These are phyloP conservation scores for Lepidocyrtinus sp. DNA, from an alignment of 2,888 invertebrate species.

Conservation along the genomic window DNA sequence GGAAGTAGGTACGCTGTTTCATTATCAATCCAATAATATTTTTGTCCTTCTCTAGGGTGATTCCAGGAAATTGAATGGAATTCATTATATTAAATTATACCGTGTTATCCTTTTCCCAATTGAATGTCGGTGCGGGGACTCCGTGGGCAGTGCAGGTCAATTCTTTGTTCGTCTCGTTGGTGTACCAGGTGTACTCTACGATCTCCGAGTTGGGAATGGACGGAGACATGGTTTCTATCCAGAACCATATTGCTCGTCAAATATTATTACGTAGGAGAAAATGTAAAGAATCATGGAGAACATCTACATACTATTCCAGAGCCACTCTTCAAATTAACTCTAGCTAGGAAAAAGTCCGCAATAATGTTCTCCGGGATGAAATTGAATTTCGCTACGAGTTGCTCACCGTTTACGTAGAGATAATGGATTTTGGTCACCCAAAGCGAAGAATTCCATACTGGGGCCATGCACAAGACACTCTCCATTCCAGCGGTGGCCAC, in stretches of 20 bases:
- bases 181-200: conserved; percentile 52
- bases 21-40: conserved; percentile 12
- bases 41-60: background rate
- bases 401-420: conserved; percentile 63
- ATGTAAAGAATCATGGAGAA: too few relatives aligned
- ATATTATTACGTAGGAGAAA: background rate
- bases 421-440: conserved; percentile 61
- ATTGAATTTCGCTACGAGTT: conserved; percentile 19
- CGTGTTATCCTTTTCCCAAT: conserved; percentile 46
- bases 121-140: conserved; percentile 45
- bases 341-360: background rate
- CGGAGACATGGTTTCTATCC: conserved; percentile 39
- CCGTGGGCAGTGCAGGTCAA: conserved; percentile 56
- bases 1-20: too few relatives aligned
- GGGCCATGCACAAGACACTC: conserved; percentile 60
- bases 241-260: background rate
- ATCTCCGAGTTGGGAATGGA: conserved; percentile 21
- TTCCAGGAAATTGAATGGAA: conserved; percentile 13
- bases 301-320: too few relatives aligned
- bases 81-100: conserved; percentile 16
- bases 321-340: conserved; percentile 21
- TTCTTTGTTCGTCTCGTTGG: conserved; percentile 58
- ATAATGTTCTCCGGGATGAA: background rate
- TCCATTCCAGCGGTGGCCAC: conserved; percentile 48
- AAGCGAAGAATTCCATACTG: conserved; percentile 65